These are phyloP conservation scores for Marisa cornuarietis DNA, from an alignment of 1,140 invertebrate species.

Conservation along the genomic window DNA sequence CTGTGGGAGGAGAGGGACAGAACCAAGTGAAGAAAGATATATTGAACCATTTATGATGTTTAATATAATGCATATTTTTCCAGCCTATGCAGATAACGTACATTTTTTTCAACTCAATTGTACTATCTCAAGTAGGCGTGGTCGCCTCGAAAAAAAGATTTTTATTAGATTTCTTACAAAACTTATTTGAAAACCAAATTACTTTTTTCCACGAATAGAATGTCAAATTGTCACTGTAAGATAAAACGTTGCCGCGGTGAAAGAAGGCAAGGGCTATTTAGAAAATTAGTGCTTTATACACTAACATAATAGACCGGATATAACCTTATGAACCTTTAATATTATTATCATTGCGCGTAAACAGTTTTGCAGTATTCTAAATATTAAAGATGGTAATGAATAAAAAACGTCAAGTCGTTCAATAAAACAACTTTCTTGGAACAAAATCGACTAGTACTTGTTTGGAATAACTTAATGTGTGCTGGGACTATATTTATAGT, in stretches of 20 bases:
- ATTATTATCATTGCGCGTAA: background rate
- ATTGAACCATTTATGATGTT: background rate
- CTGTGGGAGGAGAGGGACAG: background rate
- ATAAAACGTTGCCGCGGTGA: background rate
- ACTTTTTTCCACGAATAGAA: too few relatives aligned
- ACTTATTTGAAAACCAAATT: too few relatives aligned
- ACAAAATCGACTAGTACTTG: background rate
- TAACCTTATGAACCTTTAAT: slow-evolving; percentile 11
- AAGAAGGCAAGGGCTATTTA: background rate
- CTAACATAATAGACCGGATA: slow-evolving; percentile 13
- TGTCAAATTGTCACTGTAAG: too few relatives aligned
- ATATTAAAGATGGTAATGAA: background rate
- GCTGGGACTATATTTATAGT: slow-evolving; percentile 2
- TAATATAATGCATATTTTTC: too few relatives aligned
- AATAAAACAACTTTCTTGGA: background rate
- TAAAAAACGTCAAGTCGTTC: background rate
- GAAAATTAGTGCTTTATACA: too few relatives aligned
- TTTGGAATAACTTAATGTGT: too few relatives aligned
- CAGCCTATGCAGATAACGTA: too few relatives aligned
- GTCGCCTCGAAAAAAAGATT: too few relatives aligned
- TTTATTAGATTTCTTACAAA: too few relatives aligned
- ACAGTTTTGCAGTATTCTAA: background rate
- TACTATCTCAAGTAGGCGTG: too few relatives aligned
- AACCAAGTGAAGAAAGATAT: background rate
- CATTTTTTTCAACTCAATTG: too few relatives aligned